Conservation (phyloP, 2,797 vertebrate species). For the Bryconaethiops microstoma region DNA sequence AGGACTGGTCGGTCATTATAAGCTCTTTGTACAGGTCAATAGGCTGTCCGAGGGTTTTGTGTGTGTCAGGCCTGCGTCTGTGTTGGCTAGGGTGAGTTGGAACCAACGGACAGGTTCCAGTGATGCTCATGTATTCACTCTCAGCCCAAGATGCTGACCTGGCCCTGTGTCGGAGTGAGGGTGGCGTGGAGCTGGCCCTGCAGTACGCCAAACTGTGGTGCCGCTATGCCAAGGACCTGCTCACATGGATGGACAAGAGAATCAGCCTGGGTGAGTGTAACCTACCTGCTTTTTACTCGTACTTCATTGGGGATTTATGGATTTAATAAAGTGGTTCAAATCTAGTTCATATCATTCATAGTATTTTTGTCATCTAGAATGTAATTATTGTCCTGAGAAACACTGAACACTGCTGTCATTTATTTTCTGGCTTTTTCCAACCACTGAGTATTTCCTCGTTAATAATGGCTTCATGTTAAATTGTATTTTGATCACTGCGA, state of each 20-base stretch:
- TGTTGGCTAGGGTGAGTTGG: constrained; percentile 50
- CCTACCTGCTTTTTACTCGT: not conserved
- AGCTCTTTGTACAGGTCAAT: not conserved
- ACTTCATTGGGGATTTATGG: too few relatives aligned
- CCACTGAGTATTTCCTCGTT: too few relatives aligned
- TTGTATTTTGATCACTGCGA: too few relatives aligned
- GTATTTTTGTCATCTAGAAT: too few relatives aligned
- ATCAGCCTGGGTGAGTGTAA: constrained; percentile 81
- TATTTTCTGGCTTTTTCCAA: too few relatives aligned
- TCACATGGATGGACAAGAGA: constrained; percentile 91
- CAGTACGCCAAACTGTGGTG: constrained; percentile 92
- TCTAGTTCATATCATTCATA: too few relatives aligned
- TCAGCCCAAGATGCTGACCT: constrained; percentile 88
- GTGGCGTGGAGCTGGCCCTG: constrained; percentile 87
- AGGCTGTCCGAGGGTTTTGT: constrained; percentile 29
- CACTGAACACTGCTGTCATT: too few relatives aligned
- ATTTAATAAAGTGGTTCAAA: too few relatives aligned
- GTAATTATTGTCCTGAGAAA: too few relatives aligned
- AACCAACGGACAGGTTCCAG: not conserved
- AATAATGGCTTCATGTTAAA: too few relatives aligned
- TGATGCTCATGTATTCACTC: constrained; percentile 78
- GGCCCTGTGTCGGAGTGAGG: constrained; percentile 82
- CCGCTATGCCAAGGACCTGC: constrained; percentile 91
- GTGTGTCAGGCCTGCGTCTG: not conserved
- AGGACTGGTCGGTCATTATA: not conserved